Percentiles rank a stretch among this genome's conserved stretches.
Evolutionary conservation across 2,113 vertebrate species (phyloP).

Genomic region (Zosterops japonicus): DNA sequence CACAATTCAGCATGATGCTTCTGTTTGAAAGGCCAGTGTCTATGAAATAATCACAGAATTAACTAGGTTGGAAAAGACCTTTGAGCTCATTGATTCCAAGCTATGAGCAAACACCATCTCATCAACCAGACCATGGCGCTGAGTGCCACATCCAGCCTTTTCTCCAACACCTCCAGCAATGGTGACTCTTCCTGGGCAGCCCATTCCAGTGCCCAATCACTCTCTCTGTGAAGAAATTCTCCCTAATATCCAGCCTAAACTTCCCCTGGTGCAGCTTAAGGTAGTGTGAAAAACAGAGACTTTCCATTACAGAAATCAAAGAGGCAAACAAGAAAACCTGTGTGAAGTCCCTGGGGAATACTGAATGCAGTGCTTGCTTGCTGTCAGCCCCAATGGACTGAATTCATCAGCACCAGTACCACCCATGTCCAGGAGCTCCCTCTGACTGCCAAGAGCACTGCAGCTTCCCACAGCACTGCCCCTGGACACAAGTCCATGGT

Average conservation of each 20-base stretch:
- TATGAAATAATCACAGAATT: not conserved
- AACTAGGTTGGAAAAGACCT: not conserved
- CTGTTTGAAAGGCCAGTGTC: not conserved
- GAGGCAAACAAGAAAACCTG: not conserved
- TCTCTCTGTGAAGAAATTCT: not conserved
- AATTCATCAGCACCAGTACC: not conserved
- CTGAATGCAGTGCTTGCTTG: not conserved
- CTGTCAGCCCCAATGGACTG: fast-evolving
- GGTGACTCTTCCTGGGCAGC: not conserved
- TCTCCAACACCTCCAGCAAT: not conserved
- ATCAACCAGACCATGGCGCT: not conserved
- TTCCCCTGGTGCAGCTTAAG: not conserved
- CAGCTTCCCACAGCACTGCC: not conserved
- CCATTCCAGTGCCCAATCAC: no score
- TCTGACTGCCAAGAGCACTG: not conserved
- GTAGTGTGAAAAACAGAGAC: not conserved
- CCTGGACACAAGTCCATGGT: not conserved
- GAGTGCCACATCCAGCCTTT: not conserved
- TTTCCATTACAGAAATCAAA: not conserved
- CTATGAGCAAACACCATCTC: not conserved
- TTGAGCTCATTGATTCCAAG: not conserved
- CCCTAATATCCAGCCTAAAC: not conserved
- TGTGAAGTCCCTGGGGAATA: not conserved
- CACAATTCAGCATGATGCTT: not conserved
- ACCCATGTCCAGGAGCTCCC: not conserved